A percentile compares a stretch with the other conserved stretches of the same genome.
phyloP scores from a whole-genome alignment of 2,797 vertebrate species.

The Choloepus didactylus region DNA sequence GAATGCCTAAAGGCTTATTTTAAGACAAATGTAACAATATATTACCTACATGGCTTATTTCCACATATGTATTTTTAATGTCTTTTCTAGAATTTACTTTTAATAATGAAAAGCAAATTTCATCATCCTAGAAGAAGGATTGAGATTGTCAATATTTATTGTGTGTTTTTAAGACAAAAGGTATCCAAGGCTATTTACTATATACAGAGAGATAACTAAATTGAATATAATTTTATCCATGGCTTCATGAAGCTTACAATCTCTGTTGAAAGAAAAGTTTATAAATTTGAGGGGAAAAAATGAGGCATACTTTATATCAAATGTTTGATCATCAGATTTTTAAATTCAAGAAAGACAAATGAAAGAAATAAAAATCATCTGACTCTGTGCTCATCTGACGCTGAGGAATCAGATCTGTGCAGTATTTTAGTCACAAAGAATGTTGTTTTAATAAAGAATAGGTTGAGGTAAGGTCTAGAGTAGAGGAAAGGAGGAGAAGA shows the following conservation, averaged over 20 bases:
- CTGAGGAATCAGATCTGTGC: constrained; percentile 8
- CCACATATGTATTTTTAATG: constrained; percentile 61
- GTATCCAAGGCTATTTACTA: not conserved
- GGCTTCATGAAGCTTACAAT: constrained; percentile 41
- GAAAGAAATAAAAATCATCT: constrained; percentile 10
- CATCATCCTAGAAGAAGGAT: not conserved
- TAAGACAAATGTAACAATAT: constrained; percentile 82
- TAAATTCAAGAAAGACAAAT: constrained; percentile 2
- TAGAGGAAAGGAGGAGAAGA: not conserved
- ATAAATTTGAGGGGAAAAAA: not conserved
- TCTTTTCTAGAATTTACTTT: not conserved
- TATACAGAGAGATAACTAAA: not conserved
- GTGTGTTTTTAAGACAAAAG: not conserved
- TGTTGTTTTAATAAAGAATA: constrained; percentile 31
- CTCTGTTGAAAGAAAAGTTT: not conserved
- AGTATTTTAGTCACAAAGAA: not conserved
- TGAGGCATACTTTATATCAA: not conserved
- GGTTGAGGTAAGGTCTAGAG: not conserved
- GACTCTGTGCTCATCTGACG: not conserved
- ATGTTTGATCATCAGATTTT: constrained; percentile 41
- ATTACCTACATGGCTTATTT: constrained; percentile 76
- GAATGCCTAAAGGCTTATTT: constrained; percentile 89
- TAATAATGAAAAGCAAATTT: constrained; percentile 55
- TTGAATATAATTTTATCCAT: not conserved
- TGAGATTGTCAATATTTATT: not conserved